phyloP scores from a whole-genome alignment of 35 echinoderm and acorn worm genomes.

The Amphiura filiformis region DNA sequence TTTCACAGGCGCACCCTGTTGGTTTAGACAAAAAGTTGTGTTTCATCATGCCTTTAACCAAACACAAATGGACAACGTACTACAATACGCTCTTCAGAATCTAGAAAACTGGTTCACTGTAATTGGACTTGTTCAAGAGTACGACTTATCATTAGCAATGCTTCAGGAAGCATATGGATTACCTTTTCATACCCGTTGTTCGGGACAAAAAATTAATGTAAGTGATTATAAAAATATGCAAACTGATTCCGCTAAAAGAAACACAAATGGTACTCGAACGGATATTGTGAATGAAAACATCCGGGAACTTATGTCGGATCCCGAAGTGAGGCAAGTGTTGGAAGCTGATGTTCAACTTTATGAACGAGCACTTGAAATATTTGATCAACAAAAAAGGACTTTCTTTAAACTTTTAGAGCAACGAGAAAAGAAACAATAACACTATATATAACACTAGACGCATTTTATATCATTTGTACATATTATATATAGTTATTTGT shows the following conservation, averaged over 20 bases:
- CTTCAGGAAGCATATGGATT: slow-evolving; percentile 59
- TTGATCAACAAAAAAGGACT: slow-evolving; percentile 39
- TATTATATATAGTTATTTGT: too few species aligned
- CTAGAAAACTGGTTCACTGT: slow-evolving; percentile 87
- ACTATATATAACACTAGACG: too few species aligned
- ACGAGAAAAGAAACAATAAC: background rate
- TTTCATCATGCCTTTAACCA: slow-evolving; percentile 46
- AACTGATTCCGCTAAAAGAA: background rate
- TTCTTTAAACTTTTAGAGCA: background rate
- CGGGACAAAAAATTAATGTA: slow-evolving; percentile 54
- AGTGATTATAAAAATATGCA: slow-evolving; percentile 57
- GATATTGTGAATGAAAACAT: slow-evolving; percentile 8
- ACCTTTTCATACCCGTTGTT: slow-evolving; percentile 59
- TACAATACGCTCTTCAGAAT: slow-evolving; percentile 52
- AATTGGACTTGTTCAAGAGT: slow-evolving; percentile 74
- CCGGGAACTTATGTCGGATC: slow-evolving; percentile 6
- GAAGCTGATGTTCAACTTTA: slow-evolving; percentile 38
- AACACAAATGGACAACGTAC: slow-evolving; percentile 27
- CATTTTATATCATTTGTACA: too few species aligned
- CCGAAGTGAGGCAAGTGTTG: slow-evolving; percentile 17
- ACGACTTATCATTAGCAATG: slow-evolving; percentile 75
- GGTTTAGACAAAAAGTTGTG: slow-evolving; percentile 75
- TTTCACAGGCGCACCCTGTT: slow-evolving; percentile 49
- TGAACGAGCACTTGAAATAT: slow-evolving; percentile 42
- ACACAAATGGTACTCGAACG: background rate